Evolutionary conservation across 2,797 vertebrate genomes (phyloP).

Genomic region (Hydrolagus colliei): DNA sequence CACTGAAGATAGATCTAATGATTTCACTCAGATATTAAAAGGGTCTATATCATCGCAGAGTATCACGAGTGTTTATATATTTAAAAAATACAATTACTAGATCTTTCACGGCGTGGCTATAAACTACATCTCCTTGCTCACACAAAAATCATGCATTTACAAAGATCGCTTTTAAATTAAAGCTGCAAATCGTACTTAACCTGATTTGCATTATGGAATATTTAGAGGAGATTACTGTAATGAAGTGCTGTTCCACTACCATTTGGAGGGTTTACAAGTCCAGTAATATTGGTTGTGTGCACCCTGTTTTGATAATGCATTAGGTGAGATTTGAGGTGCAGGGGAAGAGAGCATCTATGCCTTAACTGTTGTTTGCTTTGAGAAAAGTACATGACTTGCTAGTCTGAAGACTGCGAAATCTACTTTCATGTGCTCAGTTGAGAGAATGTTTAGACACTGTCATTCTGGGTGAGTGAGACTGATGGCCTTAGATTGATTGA

Average conservation of each 20-base stretch:
- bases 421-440: background rate
- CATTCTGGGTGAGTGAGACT: too few relatives aligned
- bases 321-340: background rate
- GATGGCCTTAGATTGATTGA: too few relatives aligned
- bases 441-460: too few relatives aligned
- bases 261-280: background rate
- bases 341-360: background rate
- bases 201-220: constrained; percentile 18
- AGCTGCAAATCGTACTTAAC: background rate
- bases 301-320: constrained; percentile 9
- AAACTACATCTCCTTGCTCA: background rate
- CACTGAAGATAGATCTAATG: too few relatives aligned
- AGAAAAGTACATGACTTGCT: background rate
- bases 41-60: too few relatives aligned
- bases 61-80: too few relatives aligned
- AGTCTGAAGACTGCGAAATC: background rate
- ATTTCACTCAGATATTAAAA: too few relatives aligned
- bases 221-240: background rate
- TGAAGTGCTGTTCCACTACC: constrained; percentile 12
- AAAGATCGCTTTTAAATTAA: background rate
- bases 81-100: too few relatives aligned
- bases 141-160: constrained; percentile 12
- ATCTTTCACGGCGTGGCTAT: too few relatives aligned
- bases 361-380: background rate
- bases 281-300: too few relatives aligned